Conservation (phyloP, 2,888 invertebrate genomes). For the Sinopyrophorus schimmeli region DNA sequence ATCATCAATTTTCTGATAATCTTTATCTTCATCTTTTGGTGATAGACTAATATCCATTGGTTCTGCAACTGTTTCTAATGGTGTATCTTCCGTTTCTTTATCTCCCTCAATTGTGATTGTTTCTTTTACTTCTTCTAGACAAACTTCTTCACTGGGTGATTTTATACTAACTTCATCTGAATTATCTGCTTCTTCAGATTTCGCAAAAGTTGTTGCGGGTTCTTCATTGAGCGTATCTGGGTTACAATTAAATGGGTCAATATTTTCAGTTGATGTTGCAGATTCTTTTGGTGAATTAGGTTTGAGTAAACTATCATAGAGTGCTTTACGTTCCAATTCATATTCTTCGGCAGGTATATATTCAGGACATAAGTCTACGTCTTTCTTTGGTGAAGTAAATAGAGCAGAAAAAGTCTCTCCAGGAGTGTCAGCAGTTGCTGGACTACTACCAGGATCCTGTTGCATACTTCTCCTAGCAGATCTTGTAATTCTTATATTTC, state of each 20-base stretch:
- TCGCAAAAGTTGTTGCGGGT: slow-evolving; percentile 13
- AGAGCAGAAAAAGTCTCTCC: slow-evolving; percentile 44
- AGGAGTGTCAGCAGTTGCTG: slow-evolving; percentile 50
- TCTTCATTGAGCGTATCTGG: too few species aligned
- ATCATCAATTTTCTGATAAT: slow-evolving; percentile 37
- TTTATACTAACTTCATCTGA: background rate
- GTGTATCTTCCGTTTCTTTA: slow-evolving; percentile 18
- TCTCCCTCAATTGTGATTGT: slow-evolving; percentile 12
- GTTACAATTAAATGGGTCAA: too few species aligned
- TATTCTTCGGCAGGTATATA: slow-evolving; percentile 57
- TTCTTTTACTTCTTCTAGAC: slow-evolving; percentile 12
- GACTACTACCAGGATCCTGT: slow-evolving; percentile 52
- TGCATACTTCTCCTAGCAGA: slow-evolving; percentile 55
- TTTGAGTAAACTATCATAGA: slow-evolving; percentile 54
- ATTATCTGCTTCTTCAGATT: background rate
- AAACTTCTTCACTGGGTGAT: slow-evolving; percentile 1
- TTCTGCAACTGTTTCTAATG: slow-evolving; percentile 8
- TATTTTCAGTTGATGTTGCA: slow-evolving; percentile 30
- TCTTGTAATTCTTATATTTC: slow-evolving; percentile 51
- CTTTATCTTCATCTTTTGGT: slow-evolving; percentile 31
- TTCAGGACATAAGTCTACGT: slow-evolving; percentile 51
- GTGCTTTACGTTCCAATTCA: slow-evolving; percentile 54
- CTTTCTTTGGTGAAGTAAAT: slow-evolving; percentile 51
- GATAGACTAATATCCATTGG: slow-evolving; percentile 8
- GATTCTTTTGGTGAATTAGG: slow-evolving; percentile 37